These are phyloP conservation scores for Chromoteleia sp. DNA, from an alignment of 2,888 invertebrate species.

Conservation along the genomic window DNA sequence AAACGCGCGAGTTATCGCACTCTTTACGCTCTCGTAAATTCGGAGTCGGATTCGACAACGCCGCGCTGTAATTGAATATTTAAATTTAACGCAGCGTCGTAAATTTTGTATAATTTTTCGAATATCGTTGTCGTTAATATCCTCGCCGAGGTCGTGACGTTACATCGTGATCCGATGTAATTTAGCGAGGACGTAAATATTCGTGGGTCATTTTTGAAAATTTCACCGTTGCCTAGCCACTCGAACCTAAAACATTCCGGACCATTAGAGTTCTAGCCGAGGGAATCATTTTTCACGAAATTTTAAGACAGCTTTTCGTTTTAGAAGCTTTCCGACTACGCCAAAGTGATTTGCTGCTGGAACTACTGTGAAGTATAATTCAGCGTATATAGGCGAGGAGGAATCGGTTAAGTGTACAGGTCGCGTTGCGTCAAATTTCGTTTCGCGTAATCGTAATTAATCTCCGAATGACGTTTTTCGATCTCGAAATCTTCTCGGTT, in stretches of 20 bases:
- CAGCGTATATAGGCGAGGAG: constrained; percentile 9
- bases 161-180: neutral
- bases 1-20: constrained; percentile 11
- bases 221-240: neutral
- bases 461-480: too few species aligned
- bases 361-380: constrained; percentile 20
- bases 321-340: constrained; percentile 19
- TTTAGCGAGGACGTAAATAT: constrained; percentile 17
- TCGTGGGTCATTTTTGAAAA: constrained; percentile 32
- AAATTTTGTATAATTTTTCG: constrained; percentile 4
- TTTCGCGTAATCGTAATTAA: neutral
- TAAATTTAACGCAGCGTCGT: constrained; percentile 6
- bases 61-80: constrained; percentile 24
- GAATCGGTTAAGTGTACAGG: neutral
- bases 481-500: too few species aligned
- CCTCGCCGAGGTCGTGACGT: neutral
- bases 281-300: constrained; percentile 38
- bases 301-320: constrained; percentile 45
- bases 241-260: constrained; percentile 40
- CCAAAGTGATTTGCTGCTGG: constrained; percentile 35
- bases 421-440: neutral
- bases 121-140: constrained; percentile 9
- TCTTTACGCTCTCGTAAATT: neutral
- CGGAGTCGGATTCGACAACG: neutral
- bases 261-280: constrained; percentile 40